Base-by-base conservation (phyloP, 2,797 vertebrate genomes). In the Phoeniculus purpureus region DNA sequence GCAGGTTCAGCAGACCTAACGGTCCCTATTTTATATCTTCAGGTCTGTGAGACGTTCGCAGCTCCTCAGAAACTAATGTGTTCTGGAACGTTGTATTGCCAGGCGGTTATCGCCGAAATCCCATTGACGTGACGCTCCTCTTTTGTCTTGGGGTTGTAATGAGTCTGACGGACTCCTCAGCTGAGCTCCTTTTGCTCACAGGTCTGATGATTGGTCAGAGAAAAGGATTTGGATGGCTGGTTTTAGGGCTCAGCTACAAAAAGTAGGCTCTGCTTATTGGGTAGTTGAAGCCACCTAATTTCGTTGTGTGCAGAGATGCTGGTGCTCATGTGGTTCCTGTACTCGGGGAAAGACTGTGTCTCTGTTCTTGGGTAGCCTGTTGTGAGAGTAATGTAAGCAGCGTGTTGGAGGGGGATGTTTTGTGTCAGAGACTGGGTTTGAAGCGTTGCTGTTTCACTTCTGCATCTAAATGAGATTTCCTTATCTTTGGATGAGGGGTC, bases 401-500 rank as follows among this genome's bases (percentile, higher is more conserved):
- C 52, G 1, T 62, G 16, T 82, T 32, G 59, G 40, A 87, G 62
- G 26, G 37, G 15, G 21, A 5, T 81, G 27, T 78, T 89, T 89
- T 90, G 59, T 89, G 20, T 78, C 75, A 67, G 56, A 48, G 31
- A 15, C 82, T 75, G 45, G n/a, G 18, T 93, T 93, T 86, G 40
- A 82, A 91, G 90, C 0, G 3, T 68, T 85, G 54, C 73, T 50
- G 12, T 78, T 94, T 93, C 78, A 73, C 25, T 94, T 89, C 84
- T 95, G 95, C 92, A 92, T 96, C 88, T 93, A 94, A 96, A 96
- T 95, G 81, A 94, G 93, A 85, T 96, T 92, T 87, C 66, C 86
- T 96, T 96, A 96, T 95, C 95, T 95, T 83, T 66, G 31, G 84
- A 90, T 93, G 70, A 93, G 93, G 66, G 26, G 15, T 94, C 88